Base-by-base conservation (phyloP, 1,140 invertebrate species). In the Aphis craccivora region DNA sequence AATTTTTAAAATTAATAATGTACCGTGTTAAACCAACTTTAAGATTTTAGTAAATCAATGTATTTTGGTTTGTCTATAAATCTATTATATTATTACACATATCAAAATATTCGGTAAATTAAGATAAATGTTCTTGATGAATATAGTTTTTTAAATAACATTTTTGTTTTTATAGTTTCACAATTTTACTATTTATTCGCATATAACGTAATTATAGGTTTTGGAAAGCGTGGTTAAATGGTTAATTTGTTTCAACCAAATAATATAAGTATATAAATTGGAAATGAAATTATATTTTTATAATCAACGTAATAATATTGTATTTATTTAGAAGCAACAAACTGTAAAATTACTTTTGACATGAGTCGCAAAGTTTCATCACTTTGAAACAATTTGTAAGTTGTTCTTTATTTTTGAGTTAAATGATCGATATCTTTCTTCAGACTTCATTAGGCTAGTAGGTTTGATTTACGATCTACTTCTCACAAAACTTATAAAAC, bases 381-480 rank as follows among this genome's bases (percentile, higher is more conserved):
- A 55, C 48, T 9, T 55, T 25, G 22, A 55, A 55, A 40, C 35
- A 40, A 55, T 89, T 55, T 55, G n/a, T 89, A 55, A 89, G 35
- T 89, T 55, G n/a, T 88, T 51, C 45, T 89, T 89, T 89, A 55
- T 53, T 89, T 89, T 20, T 2, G 23, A 37, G 51, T 89, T 55
- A 89, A 89, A 89, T 55, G 9, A 89, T 55, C 88, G 45, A 53
- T 89, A 89, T 89, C 35, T 55, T 89, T 89, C 23, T 25, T 55
- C 51, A 55, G 48, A 89, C 88, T 89, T 53, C 88, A 89, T 89
- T 55, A 55, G 35, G 35, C 23, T 25, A 55, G 51, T 55, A 53
- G 51, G 88, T 89, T 89, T 89, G 88, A 89, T 89, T 89, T 89
- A 55, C 88, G 88, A 89, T 37, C 88, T n/a, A 55, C 48, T 55